A percentile compares a stretch with the other conserved stretches of the same genome.
Conservation (phyloP, 2,888 invertebrate genomes). For the Chymomyza amoena region DNA sequence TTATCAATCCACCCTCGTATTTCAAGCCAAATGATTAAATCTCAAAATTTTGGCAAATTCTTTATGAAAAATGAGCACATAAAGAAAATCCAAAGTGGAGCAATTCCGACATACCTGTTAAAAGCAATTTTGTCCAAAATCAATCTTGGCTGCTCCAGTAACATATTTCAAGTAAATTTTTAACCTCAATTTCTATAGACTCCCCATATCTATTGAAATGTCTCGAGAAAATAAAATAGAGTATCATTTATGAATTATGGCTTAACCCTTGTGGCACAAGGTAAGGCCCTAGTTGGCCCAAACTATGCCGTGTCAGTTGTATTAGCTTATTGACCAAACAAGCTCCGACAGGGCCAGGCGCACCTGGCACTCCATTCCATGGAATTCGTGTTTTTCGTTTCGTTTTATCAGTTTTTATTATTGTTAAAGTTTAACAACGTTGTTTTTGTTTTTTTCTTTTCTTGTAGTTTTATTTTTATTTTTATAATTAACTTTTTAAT, state of each 20-base stretch:
- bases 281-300: neutral
- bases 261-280: neutral
- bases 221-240: too few relatives aligned
- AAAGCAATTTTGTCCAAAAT: too few relatives aligned
- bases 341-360: neutral
- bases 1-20: too few relatives aligned
- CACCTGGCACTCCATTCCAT: neutral
- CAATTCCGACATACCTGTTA: too few relatives aligned
- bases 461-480: constrained; percentile 15
- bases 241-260: neutral
- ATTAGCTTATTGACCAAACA: constrained; percentile 50
- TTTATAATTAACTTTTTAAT: constrained; percentile 8
- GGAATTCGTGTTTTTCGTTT: neutral
- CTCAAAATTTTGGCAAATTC: too few relatives aligned
- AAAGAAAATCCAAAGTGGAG: too few relatives aligned
- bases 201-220: too few relatives aligned
- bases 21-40: too few relatives aligned
- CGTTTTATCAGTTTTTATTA: neutral
- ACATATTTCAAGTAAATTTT: too few relatives aligned
- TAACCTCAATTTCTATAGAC: too few relatives aligned
- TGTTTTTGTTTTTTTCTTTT: constrained; percentile 14
- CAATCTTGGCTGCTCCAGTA: too few relatives aligned
- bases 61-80: too few relatives aligned
- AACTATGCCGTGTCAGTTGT: neutral
- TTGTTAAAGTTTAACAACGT: constrained; percentile 17